A percentile compares a stretch with the other conserved stretches of the same genome.
These are phyloP conservation scores for Sebastes nivosus DNA, from an alignment of 2,797 vertebrate genomes.

Conservation along the genomic window DNA sequence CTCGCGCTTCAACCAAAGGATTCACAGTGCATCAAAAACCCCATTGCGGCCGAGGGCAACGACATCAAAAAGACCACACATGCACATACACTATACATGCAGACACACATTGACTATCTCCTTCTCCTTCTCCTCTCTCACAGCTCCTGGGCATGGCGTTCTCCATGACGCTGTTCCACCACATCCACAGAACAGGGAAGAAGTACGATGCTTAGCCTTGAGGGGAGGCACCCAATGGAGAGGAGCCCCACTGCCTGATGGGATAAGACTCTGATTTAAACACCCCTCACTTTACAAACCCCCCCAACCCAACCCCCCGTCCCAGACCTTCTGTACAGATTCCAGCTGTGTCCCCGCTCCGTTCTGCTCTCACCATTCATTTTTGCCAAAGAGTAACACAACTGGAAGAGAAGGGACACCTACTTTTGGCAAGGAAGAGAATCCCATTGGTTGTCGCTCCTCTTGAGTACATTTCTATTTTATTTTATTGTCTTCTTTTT, in stretches of 20 bases:
- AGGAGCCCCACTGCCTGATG: slow-evolving; percentile 67
- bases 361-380: slow-evolving; percentile 77
- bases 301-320: slow-evolving; percentile 6
- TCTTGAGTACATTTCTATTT: slow-evolving; percentile 52
- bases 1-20: slow-evolving; percentile 11
- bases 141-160: slow-evolving; percentile 99
- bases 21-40: slow-evolving; percentile 43
- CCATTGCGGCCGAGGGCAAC: slow-evolving; percentile 23
- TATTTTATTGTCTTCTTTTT: not conserved
- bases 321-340: slow-evolving; percentile 77
- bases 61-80: slow-evolving; percentile 36
- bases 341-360: slow-evolving; percentile 60
- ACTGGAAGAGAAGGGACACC: slow-evolving; percentile 70
- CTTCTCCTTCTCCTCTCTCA: slow-evolving; percentile 60
- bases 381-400: slow-evolving; percentile 85
- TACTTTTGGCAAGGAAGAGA: slow-evolving; percentile 65
- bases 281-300: slow-evolving; percentile 47
- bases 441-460: slow-evolving; percentile 61
- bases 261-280: slow-evolving; percentile 77
- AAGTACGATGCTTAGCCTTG: slow-evolving; percentile 92
- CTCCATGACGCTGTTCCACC: slow-evolving; percentile 98
- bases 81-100: not conserved
- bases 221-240: slow-evolving; percentile 24
- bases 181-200: slow-evolving; percentile 97
- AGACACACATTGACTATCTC: slow-evolving; percentile 28